These are phyloP conservation scores for Panthera uncia DNA, from an alignment of 2,113 vertebrate species.

Conservation along the genomic window DNA sequence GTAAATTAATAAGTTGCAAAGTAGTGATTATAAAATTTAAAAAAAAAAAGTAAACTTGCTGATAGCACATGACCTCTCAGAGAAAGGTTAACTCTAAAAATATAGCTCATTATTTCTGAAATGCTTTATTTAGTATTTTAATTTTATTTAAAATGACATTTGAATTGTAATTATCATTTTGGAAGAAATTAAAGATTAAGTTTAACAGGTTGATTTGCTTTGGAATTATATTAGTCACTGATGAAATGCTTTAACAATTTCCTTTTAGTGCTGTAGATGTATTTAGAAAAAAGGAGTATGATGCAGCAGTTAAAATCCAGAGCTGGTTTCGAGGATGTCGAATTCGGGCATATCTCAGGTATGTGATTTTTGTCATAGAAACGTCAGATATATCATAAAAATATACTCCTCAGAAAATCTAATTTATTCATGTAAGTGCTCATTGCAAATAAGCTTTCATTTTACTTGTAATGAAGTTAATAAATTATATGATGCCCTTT, in stretches of 20 bases:
- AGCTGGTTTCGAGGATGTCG: constrained; percentile 92
- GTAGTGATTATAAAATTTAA: constrained; percentile 59
- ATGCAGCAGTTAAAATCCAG: constrained; percentile 90
- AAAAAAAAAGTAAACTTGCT: constrained; percentile 48
- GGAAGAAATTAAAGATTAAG: constrained; percentile 57
- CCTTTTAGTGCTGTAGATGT: constrained; percentile 86
- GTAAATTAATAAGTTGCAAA: constrained; percentile 72
- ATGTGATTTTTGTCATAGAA: constrained; percentile 15
- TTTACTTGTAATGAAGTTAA: neutral
- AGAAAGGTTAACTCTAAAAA: constrained; percentile 64
- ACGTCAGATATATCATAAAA: neutral
- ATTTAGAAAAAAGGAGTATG: constrained; percentile 83
- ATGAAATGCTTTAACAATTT: constrained; percentile 31
- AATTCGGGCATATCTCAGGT: constrained; percentile 91
- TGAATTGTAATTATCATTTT: constrained; percentile 56
- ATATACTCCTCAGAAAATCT: neutral
- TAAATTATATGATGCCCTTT: neutral
- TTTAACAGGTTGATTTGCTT: constrained; percentile 44
- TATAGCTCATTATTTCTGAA: constrained; percentile 39
- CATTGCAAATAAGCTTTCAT: neutral
- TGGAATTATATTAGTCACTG: constrained; percentile 9
- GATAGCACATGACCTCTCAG: constrained; percentile 45
- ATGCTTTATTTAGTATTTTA: constrained; percentile 58
- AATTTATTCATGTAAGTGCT: neutral
- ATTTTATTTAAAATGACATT: constrained; percentile 61